A percentile compares a stretch with the other conserved stretches of the same genome.
Conservation (phyloP, 1,140 invertebrate species). For the Orius insidiosus region DNA sequence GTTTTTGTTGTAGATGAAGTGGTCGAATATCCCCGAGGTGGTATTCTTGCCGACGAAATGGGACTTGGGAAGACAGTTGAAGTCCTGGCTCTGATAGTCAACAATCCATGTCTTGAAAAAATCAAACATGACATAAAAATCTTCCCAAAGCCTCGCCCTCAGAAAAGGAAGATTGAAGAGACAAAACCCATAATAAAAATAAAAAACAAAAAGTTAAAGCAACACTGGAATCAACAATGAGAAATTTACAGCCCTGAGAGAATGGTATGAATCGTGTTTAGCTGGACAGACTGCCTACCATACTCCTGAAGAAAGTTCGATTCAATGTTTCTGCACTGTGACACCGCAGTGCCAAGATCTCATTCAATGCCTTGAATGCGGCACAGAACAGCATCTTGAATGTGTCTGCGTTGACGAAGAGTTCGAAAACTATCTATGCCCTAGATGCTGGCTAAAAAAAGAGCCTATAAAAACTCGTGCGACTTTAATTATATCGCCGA, state of each 20-base stretch:
- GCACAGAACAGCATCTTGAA: constrained; percentile 36
- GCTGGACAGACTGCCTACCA: neutral
- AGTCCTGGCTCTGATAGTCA: constrained; percentile 46
- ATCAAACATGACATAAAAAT: neutral
- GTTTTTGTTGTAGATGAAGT: constrained; percentile 9
- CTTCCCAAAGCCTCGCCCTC: no score
- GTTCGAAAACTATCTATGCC: constrained; percentile 30
- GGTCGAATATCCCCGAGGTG: constrained; percentile 35
- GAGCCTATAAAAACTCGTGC: constrained; percentile 33
- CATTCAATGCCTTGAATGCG: constrained; percentile 35
- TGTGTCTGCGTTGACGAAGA: constrained; percentile 38
- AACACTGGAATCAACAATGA: constrained; percentile 4
- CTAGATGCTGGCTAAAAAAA: constrained; percentile 39
- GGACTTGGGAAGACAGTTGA: constrained; percentile 70
- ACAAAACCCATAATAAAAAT: neutral
- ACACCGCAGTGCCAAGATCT: neutral
- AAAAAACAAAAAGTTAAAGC: neutral
- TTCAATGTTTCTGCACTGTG: neutral
- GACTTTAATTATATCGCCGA: constrained; percentile 59
- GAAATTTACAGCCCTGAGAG: neutral
- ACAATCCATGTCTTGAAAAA: constrained; percentile 28
- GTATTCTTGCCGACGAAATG: constrained; percentile 73
- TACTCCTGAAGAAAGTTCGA: no score
- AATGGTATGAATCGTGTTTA: neutral
- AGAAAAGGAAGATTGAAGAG: neutral